These are phyloP conservation scores for Scalopus aquaticus DNA, from an alignment of 2,113 vertebrate species.

Conservation along the genomic window DNA sequence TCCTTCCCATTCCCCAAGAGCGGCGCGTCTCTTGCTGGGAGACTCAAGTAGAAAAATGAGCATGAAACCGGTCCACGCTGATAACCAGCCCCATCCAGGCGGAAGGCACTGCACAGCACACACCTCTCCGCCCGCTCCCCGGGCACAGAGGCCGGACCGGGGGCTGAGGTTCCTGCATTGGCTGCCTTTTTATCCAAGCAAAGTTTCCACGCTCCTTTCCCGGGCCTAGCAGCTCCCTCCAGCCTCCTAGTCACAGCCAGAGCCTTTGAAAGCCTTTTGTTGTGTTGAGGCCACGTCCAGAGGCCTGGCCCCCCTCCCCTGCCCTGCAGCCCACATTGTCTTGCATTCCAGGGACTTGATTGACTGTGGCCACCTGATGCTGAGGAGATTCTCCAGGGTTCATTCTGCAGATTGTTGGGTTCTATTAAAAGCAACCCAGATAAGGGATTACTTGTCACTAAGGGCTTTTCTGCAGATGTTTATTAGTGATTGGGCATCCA, in stretches of 20 bases:
- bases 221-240: slow-evolving; percentile 60
- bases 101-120: neutral
- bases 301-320: slow-evolving; percentile 70
- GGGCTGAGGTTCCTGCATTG: slow-evolving; percentile 37
- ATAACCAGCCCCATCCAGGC: neutral
- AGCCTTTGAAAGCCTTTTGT: slow-evolving; percentile 78
- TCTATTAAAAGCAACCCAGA: slow-evolving; percentile 89
- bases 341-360: slow-evolving; percentile 87
- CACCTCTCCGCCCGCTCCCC: neutral
- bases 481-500: slow-evolving; percentile 87
- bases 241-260: slow-evolving; percentile 62
- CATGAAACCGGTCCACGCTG: neutral
- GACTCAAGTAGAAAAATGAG: neutral
- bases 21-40: neutral
- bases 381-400: slow-evolving; percentile 85
- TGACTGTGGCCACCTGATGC: slow-evolving; percentile 92
- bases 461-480: slow-evolving; percentile 89
- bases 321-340: slow-evolving; percentile 82
- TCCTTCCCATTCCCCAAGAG: neutral
- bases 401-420: slow-evolving; percentile 87
- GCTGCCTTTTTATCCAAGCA: slow-evolving; percentile 58
- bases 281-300: slow-evolving; percentile 71
- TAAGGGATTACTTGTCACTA: slow-evolving; percentile 88
- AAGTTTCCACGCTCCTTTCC: slow-evolving; percentile 74
- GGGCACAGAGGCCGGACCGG: neutral